A percentile compares a stretch with the other conserved stretches of the same genome.
Evolutionary conservation across 37 sponge, comb jelly and placozoan species (phyloP).

Genomic region (Axinella damicornis): DNA sequence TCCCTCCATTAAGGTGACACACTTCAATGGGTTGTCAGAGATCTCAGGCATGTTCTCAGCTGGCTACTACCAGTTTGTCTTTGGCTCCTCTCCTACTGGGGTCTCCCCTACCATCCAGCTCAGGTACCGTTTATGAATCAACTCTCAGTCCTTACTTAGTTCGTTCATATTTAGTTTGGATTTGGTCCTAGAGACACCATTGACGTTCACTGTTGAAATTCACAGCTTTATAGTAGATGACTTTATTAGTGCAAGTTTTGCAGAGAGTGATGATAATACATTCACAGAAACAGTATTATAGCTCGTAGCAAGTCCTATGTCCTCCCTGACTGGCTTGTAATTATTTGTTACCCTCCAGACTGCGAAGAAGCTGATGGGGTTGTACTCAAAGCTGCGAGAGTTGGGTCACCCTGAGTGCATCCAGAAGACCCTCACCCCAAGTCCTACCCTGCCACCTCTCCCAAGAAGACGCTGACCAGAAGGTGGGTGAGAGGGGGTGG

Average conservation of each 20-base stretch:
- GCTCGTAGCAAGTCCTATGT: too few species aligned
- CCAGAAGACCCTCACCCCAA: not conserved
- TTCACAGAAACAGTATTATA: too few species aligned
- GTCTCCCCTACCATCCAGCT: conserved; percentile 27
- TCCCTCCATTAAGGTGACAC: conserved; percentile 72
- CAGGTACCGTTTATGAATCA: conserved; percentile 19
- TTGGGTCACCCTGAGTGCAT: conserved; percentile 65
- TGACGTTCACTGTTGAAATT: too few species aligned
- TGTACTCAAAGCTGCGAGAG: conserved; percentile 50
- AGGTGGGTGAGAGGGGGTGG: conserved; percentile 1
- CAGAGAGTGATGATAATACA: too few species aligned
- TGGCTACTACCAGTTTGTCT: conserved; percentile 69
- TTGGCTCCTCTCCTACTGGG: not conserved
- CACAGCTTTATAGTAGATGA: too few species aligned
- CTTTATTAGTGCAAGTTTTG: too few species aligned
- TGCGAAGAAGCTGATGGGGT: conserved; percentile 56
- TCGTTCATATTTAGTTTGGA: too few species aligned
- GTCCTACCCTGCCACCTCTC: conserved; percentile 10
- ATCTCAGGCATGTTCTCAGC: conserved; percentile 62
- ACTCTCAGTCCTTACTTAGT: too few species aligned
- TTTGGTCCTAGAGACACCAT: too few species aligned
- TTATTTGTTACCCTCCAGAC: conserved; percentile 31
- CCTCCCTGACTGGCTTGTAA: not conserved
- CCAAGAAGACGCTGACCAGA: conserved; percentile 38
- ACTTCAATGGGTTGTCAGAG: conserved; percentile 72